These are phyloP conservation scores for Dicranocentrus wangi DNA, from an alignment of 2,888 invertebrate genomes.

Conservation along the genomic window DNA sequence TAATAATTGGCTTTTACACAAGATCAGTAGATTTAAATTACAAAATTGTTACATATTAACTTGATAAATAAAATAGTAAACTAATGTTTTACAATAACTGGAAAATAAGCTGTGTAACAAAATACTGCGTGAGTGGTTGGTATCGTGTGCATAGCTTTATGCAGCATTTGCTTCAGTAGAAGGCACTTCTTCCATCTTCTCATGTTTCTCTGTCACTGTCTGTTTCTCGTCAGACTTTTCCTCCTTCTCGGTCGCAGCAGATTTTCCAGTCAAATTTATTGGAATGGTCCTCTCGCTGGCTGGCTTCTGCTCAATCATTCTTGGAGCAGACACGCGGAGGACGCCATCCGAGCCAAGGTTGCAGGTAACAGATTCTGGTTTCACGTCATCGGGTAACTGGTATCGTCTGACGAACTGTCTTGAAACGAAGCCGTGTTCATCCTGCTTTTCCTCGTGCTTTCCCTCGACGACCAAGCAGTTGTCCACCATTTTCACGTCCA, in stretches of 20 bases:
- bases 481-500: conserved; percentile 83
- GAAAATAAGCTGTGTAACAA: too few species aligned
- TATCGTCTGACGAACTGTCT: conserved; percentile 86
- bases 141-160: too few species aligned
- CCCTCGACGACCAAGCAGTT: conserved; percentile 82
- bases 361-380: conserved; percentile 83
- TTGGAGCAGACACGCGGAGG: conserved; percentile 57
- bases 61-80: too few species aligned
- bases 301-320: conserved; percentile 20
- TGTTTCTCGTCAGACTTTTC: neutral
- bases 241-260: conserved; percentile 3
- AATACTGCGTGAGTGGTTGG: too few species aligned
- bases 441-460: conserved; percentile 88
- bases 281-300: conserved; percentile 32
- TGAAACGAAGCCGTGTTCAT: conserved; percentile 86
- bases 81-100: too few species aligned
- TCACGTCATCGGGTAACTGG: conserved; percentile 83
- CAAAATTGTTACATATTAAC: too few species aligned
- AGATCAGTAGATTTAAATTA: too few species aligned
- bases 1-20: too few species aligned
- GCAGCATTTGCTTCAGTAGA: too few species aligned
- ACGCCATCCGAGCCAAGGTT: conserved; percentile 72
- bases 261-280: conserved; percentile 53
- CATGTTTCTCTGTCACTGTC: neutral
- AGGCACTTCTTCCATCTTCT: neutral